A percentile compares a stretch with the other conserved stretches of the same genome.
phyloP scores from a whole-genome alignment of 2,888 invertebrate genomes.

The Platerodrilus igneus region DNA sequence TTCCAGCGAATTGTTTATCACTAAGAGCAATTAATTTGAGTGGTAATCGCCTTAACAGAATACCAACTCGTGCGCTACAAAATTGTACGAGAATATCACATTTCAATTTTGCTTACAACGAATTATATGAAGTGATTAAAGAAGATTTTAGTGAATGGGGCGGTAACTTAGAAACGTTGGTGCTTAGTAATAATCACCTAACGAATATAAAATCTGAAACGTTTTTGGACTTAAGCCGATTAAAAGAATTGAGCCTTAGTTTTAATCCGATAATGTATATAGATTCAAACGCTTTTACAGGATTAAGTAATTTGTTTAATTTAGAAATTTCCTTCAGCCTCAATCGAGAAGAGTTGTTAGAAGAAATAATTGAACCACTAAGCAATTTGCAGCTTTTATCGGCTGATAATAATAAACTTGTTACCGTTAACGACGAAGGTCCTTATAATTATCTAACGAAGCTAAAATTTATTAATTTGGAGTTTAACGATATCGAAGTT shows the following conservation, averaged over 20 bases:
- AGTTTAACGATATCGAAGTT: slow-evolving; percentile 74
- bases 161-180: slow-evolving; percentile 70
- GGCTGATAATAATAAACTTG: slow-evolving; percentile 82
- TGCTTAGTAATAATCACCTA: slow-evolving; percentile 79
- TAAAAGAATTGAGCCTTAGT: slow-evolving; percentile 85
- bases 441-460: slow-evolving; percentile 65
- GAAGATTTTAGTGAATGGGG: slow-evolving; percentile 79
- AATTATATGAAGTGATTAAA: slow-evolving; percentile 70
- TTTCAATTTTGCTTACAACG: slow-evolving; percentile 84
- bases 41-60: slow-evolving; percentile 71
- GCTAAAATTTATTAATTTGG: slow-evolving; percentile 77
- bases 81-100: slow-evolving; percentile 75
- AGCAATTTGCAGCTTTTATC: slow-evolving; percentile 76
- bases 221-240: slow-evolving; percentile 67
- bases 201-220: slow-evolving; percentile 66
- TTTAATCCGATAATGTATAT: slow-evolving; percentile 85
- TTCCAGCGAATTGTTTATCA: slow-evolving; percentile 54
- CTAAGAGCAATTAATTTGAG: slow-evolving; percentile 75
- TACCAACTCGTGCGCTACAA: slow-evolving; percentile 66
- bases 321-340: slow-evolving; percentile 83
- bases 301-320: slow-evolving; percentile 72
- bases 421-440: slow-evolving; percentile 64
- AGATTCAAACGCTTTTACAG: slow-evolving; percentile 74
- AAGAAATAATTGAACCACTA: slow-evolving; percentile 69
- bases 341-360: slow-evolving; percentile 72